phyloP scores from a whole-genome alignment of 92 coral and sea anemone species.

The Phenganax stokvisi region DNA sequence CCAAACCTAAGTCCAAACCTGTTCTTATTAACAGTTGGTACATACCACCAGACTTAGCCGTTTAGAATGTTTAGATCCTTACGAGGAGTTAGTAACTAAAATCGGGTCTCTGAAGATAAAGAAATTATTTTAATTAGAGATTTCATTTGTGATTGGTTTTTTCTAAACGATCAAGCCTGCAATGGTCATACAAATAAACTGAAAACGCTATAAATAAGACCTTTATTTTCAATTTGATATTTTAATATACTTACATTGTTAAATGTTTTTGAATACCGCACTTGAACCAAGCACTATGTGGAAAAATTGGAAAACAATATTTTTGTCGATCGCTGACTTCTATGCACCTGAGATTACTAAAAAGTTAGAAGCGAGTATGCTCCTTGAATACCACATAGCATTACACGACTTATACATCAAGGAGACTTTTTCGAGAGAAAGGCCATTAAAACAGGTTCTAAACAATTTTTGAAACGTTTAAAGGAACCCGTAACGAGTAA shows the following conservation, averaged over 20 bases:
- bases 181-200: neutral
- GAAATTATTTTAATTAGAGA: neutral
- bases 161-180: neutral
- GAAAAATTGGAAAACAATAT: constrained; percentile 27
- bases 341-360: constrained; percentile 19
- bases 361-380: constrained; percentile 16
- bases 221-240: neutral
- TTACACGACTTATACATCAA: neutral
- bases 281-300: constrained; percentile 16
- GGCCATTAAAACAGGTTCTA: too few relatives aligned
- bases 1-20: too few relatives aligned
- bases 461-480: too few relatives aligned
- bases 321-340: neutral
- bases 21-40: too few relatives aligned
- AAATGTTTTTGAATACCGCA: neutral
- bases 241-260: neutral
- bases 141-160: constrained; percentile 11
- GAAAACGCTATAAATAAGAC: neutral
- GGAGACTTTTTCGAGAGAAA: too few relatives aligned
- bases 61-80: too few relatives aligned
- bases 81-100: too few relatives aligned
- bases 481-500: too few relatives aligned
- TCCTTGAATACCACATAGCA: neutral
- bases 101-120: too few relatives aligned
- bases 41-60: too few relatives aligned